These are phyloP conservation scores for Scortum barcoo DNA, from an alignment of 2,113 vertebrate species.

Conservation along the genomic window DNA sequence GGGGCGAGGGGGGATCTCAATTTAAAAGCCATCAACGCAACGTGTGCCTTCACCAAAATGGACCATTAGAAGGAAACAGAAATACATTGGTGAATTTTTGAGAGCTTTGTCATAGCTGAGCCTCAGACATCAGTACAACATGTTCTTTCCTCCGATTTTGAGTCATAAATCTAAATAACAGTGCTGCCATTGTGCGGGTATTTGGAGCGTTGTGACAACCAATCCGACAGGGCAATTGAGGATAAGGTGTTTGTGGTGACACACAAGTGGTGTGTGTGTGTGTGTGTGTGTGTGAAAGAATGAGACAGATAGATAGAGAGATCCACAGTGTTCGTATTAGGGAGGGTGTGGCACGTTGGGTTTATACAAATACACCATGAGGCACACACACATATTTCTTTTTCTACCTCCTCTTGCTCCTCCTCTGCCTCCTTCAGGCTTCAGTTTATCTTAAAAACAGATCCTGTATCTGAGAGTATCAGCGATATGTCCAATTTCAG, in stretches of 20 bases:
- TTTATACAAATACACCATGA: slow-evolving; percentile 53
- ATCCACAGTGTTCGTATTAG: slow-evolving; percentile 31
- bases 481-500: slow-evolving; percentile 23
- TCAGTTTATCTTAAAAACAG: slow-evolving; percentile 28
- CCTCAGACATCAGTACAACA: slow-evolving; percentile 39
- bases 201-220: slow-evolving; percentile 31
- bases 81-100: slow-evolving; percentile 51
- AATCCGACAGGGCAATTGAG: slow-evolving; percentile 45
- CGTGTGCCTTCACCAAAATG: slow-evolving; percentile 42
- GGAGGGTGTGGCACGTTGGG: slow-evolving; percentile 60
- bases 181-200: slow-evolving; percentile 46
- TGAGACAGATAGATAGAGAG: neutral
- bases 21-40: slow-evolving; percentile 44
- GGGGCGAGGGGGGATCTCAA: neutral
- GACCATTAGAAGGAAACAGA: slow-evolving; percentile 22
- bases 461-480: slow-evolving; percentile 29
- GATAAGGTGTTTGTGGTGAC: slow-evolving; percentile 64
- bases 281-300: slow-evolving; percentile 20
- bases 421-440: slow-evolving; percentile 28
- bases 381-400: slow-evolving; percentile 33
- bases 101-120: slow-evolving; percentile 55
- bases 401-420: slow-evolving; percentile 5
- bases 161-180: slow-evolving; percentile 59
- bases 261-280: slow-evolving; percentile 23
- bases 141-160: slow-evolving; percentile 54